Evolutionary conservation across 2,113 vertebrate genomes (phyloP).

Genomic region (Nanorana parkeri): DNA sequence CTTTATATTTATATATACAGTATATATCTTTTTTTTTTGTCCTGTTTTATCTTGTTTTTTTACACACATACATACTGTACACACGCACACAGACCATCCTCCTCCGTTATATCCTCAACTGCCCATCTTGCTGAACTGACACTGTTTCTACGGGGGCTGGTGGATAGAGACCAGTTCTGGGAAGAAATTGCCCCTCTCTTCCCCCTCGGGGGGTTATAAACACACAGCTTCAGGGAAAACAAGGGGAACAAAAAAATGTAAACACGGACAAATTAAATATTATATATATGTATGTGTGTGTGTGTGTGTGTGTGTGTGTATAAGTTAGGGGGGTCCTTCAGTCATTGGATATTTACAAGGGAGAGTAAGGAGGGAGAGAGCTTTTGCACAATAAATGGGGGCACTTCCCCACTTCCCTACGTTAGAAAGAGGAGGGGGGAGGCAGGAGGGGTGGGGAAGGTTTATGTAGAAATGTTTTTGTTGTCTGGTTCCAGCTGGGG

Average conservation of each 20-base stretch:
- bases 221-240: constrained; percentile 51
- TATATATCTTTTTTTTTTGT: constrained; percentile 38
- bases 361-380: constrained; percentile 37
- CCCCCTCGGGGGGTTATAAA: constrained; percentile 40
- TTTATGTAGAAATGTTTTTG: constrained; percentile 33
- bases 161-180: constrained; percentile 41
- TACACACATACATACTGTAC: constrained; percentile 43
- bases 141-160: constrained; percentile 13
- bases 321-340: constrained; percentile 45
- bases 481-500: constrained; percentile 55
- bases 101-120: constrained; percentile 33
- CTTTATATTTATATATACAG: constrained; percentile 31
- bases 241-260: constrained; percentile 52
- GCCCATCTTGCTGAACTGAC: not conserved
- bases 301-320: constrained; percentile 46
- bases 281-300: constrained; percentile 37
- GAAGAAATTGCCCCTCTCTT: constrained; percentile 40
- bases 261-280: constrained; percentile 57
- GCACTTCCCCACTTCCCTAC: constrained; percentile 26
- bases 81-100: constrained; percentile 31
- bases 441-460: constrained; percentile 42
- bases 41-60: no score
- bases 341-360: constrained; percentile 51
- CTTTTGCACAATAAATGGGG: constrained; percentile 40
- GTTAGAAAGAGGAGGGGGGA: constrained; percentile 31